These are phyloP conservation scores for Raja brachyura DNA, from an alignment of 2,113 vertebrate species.

Conservation along the genomic window DNA sequence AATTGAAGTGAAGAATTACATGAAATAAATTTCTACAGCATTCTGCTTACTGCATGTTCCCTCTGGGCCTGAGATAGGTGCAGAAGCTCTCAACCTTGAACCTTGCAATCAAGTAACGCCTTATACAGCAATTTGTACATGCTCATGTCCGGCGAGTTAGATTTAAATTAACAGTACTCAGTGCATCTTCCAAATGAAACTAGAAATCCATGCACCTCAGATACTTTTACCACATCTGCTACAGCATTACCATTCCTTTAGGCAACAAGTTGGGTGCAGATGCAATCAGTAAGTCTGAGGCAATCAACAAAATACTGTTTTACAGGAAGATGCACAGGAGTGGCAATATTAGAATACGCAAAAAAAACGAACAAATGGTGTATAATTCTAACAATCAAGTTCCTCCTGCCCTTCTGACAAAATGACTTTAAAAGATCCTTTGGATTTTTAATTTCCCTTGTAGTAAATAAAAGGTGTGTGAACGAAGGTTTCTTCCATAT, in stretches of 20 bases:
- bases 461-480: slow-evolving; percentile 65
- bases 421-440: slow-evolving; percentile 68
- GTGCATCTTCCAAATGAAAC: slow-evolving; percentile 59
- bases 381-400: slow-evolving; percentile 66
- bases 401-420: slow-evolving; percentile 70
- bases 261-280: slow-evolving; percentile 58
- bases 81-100: slow-evolving; percentile 49
- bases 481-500: slow-evolving; percentile 73
- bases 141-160: slow-evolving; percentile 52
- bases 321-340: slow-evolving; percentile 64
- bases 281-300: slow-evolving; percentile 60
- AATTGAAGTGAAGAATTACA: slow-evolving; percentile 48
- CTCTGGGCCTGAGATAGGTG: slow-evolving; percentile 55
- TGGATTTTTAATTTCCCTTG: slow-evolving; percentile 65
- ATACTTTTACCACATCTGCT: slow-evolving; percentile 52
- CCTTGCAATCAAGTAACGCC: slow-evolving; percentile 57
- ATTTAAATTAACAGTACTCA: slow-evolving; percentile 47
- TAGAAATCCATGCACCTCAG: slow-evolving; percentile 57
- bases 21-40: slow-evolving; percentile 52
- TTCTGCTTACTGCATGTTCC: slow-evolving; percentile 60
- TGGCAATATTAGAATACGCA: slow-evolving; percentile 69
- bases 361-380: slow-evolving; percentile 65
- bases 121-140: slow-evolving; percentile 59
- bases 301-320: slow-evolving; percentile 63
- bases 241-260: slow-evolving; percentile 54